Conservation (phyloP, 1,140 invertebrate species). For the Teleopsis dalmanni region DNA sequence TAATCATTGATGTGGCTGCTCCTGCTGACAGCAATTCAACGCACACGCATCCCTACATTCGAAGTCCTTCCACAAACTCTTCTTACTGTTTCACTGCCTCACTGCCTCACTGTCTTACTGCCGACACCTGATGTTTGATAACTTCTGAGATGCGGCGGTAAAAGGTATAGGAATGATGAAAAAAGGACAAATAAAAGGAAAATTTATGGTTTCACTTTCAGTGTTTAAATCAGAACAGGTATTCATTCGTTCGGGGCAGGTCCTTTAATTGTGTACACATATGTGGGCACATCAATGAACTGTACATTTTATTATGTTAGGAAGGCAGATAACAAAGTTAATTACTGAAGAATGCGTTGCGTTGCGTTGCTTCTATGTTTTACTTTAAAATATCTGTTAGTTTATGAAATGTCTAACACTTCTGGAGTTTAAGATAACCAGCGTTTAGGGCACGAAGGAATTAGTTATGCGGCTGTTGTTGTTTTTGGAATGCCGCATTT, state of each 20-base stretch:
- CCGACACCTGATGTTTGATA: conserved; percentile 13
- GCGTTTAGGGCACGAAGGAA: background rate
- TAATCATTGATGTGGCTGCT: too few relatives aligned
- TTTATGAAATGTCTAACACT: conserved; percentile 12
- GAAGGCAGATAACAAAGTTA: conserved; percentile 4
- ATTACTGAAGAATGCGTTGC: conserved; percentile 6
- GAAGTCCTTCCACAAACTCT: too few relatives aligned
- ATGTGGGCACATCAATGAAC: too few relatives aligned
- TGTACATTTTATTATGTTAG: background rate
- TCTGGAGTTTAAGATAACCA: background rate
- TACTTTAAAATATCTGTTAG: conserved; percentile 12
- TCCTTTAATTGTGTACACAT: too few relatives aligned
- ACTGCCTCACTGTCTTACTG: background rate
- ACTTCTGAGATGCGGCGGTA: background rate
- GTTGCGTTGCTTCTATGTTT: background rate
- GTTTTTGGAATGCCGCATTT: background rate
- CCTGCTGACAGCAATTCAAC: too few relatives aligned
- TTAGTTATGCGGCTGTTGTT: conserved; percentile 15
- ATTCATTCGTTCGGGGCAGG: too few relatives aligned
- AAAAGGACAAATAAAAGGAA: too few relatives aligned
- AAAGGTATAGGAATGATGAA: too few relatives aligned
- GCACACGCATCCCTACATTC: too few relatives aligned
- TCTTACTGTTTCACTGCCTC: too few relatives aligned
- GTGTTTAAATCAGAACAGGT: conserved; percentile 15
- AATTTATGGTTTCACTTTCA: conserved; percentile 13